A percentile compares a stretch with the other conserved stretches of the same genome.
These are phyloP conservation scores for Corythoichthys intestinalis DNA, from an alignment of 2,113 vertebrate species.

Conservation along the genomic window DNA sequence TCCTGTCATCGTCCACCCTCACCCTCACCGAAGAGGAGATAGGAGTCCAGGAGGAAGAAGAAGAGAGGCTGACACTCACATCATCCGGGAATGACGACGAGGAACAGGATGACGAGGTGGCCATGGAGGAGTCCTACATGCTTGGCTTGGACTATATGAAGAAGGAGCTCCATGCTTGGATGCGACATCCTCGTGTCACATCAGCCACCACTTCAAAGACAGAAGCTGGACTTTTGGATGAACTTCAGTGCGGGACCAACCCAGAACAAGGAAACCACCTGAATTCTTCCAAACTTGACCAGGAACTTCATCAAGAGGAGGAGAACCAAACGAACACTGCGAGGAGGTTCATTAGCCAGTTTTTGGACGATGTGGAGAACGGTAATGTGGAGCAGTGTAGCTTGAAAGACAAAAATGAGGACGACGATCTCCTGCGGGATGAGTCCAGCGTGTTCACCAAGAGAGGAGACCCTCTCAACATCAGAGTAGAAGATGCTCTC, in stretches of 20 bases:
- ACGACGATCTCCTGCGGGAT: conserved; percentile 71
- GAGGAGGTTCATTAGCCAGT: conserved; percentile 70
- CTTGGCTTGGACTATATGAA: conserved; percentile 90
- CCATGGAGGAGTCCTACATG: conserved; percentile 82
- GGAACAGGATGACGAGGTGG: conserved; percentile 86
- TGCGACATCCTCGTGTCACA: conserved; percentile 72
- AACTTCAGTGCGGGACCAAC: conserved; percentile 76
- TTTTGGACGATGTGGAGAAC: conserved; percentile 92
- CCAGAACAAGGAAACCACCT: conserved; percentile 8
- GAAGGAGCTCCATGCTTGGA: conserved; percentile 88
- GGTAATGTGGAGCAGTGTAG: conserved; percentile 83
- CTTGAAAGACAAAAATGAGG: conserved; percentile 49
- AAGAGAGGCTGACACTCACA: conserved; percentile 79
- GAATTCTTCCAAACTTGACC: conserved; percentile 41
- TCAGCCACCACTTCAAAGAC: conserved; percentile 66
- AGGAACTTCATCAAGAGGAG: conserved; percentile 25
- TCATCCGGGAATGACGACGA: conserved; percentile 82
- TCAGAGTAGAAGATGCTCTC: neutral
- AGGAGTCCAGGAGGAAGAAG: conserved; percentile 82
- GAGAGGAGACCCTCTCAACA: conserved; percentile 52
- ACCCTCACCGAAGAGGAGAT: conserved; percentile 96
- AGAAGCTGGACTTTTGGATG: conserved; percentile 76
- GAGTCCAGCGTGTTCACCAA: conserved; percentile 66
- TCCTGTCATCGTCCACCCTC: conserved; percentile 95
- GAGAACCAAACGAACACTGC: conserved; percentile 48